Conservation (phyloP, 1,140 invertebrate genomes). For the Pseudoatta argentina region DNA sequence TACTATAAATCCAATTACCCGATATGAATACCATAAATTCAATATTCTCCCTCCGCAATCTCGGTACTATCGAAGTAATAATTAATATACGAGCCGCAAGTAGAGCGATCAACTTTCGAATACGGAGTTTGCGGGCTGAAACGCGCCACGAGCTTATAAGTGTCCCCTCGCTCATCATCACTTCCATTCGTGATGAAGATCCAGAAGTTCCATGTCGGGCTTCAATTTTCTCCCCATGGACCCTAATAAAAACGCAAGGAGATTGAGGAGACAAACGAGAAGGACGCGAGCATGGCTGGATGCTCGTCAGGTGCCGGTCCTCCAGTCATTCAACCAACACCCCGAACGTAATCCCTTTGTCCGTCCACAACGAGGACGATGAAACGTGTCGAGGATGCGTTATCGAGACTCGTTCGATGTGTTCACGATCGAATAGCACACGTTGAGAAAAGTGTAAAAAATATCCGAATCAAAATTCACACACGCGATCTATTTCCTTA, state of each 20-base stretch:
- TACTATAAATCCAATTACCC: conserved; percentile 50
- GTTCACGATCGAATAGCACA: conserved; percentile 20
- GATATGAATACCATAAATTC: conserved; percentile 32
- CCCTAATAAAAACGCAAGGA: conserved; percentile 16
- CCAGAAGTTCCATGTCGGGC: conserved; percentile 13
- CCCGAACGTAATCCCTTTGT: conserved; percentile 64
- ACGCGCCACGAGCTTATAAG: neutral
- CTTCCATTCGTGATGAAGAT: conserved; percentile 22
- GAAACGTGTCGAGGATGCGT: conserved; percentile 74
- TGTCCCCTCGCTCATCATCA: neutral
- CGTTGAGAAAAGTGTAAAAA: neutral
- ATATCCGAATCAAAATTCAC: neutral
- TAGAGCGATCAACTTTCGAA: conserved; percentile 16
- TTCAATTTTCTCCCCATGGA: conserved; percentile 38
- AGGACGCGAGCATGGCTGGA: conserved; percentile 23
- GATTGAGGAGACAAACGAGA: conserved; percentile 48
- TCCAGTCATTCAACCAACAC: conserved; percentile 55
- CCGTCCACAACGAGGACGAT: conserved; percentile 38
- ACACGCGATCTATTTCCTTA: neutral
- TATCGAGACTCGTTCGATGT: conserved; percentile 69
- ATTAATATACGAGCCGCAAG: conserved; percentile 46
- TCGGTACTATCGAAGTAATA: conserved; percentile 34
- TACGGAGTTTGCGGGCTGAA: neutral
- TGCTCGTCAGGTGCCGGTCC: conserved; percentile 43
- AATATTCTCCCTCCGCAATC: conserved; percentile 18